These are phyloP conservation scores for Eunapius fragilis DNA, from an alignment of 37 sponge, comb jelly and placozoan species.

Conservation along the genomic window DNA sequence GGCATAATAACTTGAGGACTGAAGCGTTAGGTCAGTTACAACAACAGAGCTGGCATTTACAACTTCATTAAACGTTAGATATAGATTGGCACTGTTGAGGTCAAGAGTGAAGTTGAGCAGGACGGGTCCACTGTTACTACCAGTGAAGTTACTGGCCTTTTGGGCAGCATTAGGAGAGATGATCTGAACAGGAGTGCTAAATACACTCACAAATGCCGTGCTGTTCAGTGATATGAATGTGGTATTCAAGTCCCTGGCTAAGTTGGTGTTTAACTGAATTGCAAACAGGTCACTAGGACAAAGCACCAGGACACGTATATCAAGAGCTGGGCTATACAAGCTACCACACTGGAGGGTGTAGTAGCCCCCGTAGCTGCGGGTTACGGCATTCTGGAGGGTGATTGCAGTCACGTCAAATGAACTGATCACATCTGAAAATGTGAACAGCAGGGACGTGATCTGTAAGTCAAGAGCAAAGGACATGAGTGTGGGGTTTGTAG, in stretches of 20 bases:
- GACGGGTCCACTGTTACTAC: conserved; percentile 59
- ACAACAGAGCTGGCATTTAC: conserved; percentile 53
- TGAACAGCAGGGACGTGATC: conserved; percentile 48
- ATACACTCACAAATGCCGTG: conserved; percentile 64
- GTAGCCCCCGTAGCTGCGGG: neutral
- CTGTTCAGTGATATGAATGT: conserved; percentile 66
- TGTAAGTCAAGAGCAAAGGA: conserved; percentile 69
- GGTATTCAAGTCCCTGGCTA: conserved; percentile 68
- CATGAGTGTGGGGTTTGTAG: conserved; percentile 52
- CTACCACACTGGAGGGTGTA: conserved; percentile 41
- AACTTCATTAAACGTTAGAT: conserved; percentile 84
- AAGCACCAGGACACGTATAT: conserved; percentile 31
- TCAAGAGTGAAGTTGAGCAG: conserved; percentile 68
- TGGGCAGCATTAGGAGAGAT: conserved; percentile 21
- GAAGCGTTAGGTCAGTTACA: conserved; percentile 62
- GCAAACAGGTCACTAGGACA: conserved; percentile 60
- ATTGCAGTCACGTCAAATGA: conserved; percentile 46
- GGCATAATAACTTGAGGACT: conserved; percentile 35
- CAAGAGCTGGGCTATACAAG: conserved; percentile 13
- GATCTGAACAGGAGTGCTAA: conserved; percentile 28
- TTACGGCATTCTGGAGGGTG: conserved; percentile 60
- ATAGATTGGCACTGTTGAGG: conserved; percentile 41
- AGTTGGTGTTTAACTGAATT: conserved; percentile 50
- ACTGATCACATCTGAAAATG: conserved; percentile 79
- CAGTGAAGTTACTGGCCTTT: conserved; percentile 50